These are phyloP conservation scores for Lydus trimaculatus DNA, from an alignment of 2,888 invertebrate genomes.

Conservation along the genomic window DNA sequence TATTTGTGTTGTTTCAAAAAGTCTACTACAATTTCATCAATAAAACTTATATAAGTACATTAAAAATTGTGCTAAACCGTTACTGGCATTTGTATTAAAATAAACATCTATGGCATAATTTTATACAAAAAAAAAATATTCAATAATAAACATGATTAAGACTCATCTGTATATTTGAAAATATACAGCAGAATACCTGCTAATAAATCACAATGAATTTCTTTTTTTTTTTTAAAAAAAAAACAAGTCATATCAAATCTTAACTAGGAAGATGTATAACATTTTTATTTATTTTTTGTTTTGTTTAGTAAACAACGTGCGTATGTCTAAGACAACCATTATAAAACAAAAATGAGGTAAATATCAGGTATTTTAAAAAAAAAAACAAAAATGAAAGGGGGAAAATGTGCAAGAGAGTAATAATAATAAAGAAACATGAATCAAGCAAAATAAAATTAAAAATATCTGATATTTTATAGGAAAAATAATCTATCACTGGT, in stretches of 20 bases:
- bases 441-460: neutral
- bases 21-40: conserved; percentile 19
- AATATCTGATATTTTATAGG: neutral
- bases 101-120: conserved; percentile 15
- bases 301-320: conserved; percentile 17
- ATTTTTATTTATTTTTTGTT: conserved; percentile 9
- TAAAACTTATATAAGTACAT: conserved; percentile 39
- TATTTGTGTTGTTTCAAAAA: conserved; percentile 19
- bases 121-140: neutral
- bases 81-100: conserved; percentile 35
- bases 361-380: conserved; percentile 18
- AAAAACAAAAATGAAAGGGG: neutral
- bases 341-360: conserved; percentile 37
- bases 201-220: conserved; percentile 28
- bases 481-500: conserved; percentile 23
- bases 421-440: too few species aligned
- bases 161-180: conserved; percentile 7
- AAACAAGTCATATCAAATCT: neutral
- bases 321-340: conserved; percentile 10
- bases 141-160: neutral
- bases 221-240: neutral
- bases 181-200: conserved; percentile 29
- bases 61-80: conserved; percentile 38
- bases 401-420: too few species aligned
- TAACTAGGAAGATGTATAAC: neutral